Evolutionary conservation across 2,888 invertebrate species (phyloP).

Genomic region (Megamerina dolium): DNA sequence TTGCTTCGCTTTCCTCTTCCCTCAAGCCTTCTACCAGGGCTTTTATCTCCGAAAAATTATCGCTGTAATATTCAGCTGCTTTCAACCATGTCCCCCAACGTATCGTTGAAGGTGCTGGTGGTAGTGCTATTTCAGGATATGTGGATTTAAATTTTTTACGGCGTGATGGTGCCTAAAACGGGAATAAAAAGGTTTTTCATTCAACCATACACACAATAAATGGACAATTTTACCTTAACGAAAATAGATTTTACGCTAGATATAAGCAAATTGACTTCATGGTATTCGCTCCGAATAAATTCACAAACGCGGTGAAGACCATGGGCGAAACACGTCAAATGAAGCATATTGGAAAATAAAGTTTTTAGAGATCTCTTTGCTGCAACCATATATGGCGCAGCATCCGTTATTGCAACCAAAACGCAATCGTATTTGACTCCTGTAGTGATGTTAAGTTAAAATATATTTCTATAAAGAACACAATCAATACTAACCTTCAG

Average conservation of each 20-base stretch:
- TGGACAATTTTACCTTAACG: conserved; percentile 1
- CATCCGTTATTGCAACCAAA: background rate
- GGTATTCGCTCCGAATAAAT: background rate
- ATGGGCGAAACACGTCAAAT: background rate
- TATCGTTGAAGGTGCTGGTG: background rate
- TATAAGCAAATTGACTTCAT: background rate
- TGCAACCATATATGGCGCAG: conserved; percentile 1
- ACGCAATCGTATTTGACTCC: background rate
- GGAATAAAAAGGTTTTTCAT: no score
- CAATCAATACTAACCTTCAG: conserved; percentile 1
- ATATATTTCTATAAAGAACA: background rate
- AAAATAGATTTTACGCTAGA: conserved; percentile 1
- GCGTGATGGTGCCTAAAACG: conserved; percentile 1
- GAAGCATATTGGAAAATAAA: background rate
- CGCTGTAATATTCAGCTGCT: no score
- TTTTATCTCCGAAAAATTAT: no score
- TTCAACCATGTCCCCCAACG: conserved; percentile 2
- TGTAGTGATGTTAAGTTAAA: background rate
- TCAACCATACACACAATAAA: no score
- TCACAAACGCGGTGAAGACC: background rate
- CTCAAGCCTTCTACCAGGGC: no score
- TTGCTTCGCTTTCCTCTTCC: no score
- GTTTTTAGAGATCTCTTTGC: background rate
- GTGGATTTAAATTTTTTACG: background rate
- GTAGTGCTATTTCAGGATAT: background rate